A percentile compares a stretch with the other conserved stretches of the same genome.
phyloP scores from a whole-genome alignment of 2,797 vertebrate species.

The Potorous gilbertii region DNA sequence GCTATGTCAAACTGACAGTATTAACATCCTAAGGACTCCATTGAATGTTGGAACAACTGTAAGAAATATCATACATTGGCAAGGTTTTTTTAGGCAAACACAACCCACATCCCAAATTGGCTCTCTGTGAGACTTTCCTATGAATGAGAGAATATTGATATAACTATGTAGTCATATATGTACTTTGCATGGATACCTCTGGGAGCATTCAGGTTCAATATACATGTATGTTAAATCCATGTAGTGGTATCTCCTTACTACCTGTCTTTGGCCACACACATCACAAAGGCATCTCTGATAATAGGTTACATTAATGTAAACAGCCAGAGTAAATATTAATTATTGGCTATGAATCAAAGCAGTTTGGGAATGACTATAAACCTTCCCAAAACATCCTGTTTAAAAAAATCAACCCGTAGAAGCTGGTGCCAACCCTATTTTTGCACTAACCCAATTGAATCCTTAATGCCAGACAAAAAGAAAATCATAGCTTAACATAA shows the following conservation, averaged over 20 bases:
- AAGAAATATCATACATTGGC: neutral
- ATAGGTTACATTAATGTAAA: neutral
- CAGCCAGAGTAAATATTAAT: slow-evolving; percentile 73
- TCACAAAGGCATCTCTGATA: neutral
- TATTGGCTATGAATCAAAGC: slow-evolving; percentile 73
- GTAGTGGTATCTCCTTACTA: neutral
- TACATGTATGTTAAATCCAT: neutral
- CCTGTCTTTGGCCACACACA: neutral
- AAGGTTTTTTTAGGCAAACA: slow-evolving; percentile 32
- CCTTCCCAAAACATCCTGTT: slow-evolving; percentile 64
- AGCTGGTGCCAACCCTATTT: slow-evolving; percentile 78
- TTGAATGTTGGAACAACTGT: neutral
- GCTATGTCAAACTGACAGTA: neutral
- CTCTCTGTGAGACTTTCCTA: neutral
- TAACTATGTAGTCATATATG: neutral
- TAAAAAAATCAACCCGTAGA: slow-evolving; percentile 72
- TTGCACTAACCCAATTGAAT: slow-evolving; percentile 76
- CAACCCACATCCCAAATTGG: neutral
- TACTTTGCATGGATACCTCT: neutral
- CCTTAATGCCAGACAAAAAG: slow-evolving; percentile 80
- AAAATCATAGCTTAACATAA: slow-evolving; percentile 82
- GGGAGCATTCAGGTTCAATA: neutral
- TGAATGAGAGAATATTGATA: neutral
- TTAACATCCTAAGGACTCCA: neutral
- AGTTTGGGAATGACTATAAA: slow-evolving; percentile 76